A percentile compares a stretch with the other conserved stretches of the same genome.
Conservation (phyloP, 2,888 invertebrate species). For the Pammene aurita region DNA sequence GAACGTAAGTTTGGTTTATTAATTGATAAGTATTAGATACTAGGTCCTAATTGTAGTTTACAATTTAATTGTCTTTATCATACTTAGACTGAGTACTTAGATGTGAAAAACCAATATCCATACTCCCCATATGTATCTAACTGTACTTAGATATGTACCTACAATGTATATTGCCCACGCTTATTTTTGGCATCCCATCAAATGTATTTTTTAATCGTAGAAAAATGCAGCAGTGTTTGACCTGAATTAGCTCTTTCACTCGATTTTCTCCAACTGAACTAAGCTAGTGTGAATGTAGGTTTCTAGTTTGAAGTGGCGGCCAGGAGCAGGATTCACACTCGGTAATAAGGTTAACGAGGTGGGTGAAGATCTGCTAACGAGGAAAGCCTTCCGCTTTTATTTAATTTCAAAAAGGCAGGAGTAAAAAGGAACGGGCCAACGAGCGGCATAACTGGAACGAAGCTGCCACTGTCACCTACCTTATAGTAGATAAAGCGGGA, state of each 20-base stretch:
- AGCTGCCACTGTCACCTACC: neutral
- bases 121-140: no score
- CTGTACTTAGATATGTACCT: no score
- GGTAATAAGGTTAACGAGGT: conserved; percentile 76
- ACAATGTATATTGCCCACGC: no score
- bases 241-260: conserved; percentile 25
- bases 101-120: no score
- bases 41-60: no score
- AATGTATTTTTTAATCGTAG: conserved; percentile 1
- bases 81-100: no score
- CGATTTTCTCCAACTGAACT: conserved; percentile 17
- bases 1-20: no score
- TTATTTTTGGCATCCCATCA: neutral
- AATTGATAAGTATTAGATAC: no score
- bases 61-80: no score
- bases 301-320: conserved; percentile 29
- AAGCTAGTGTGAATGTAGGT: conserved; percentile 38
- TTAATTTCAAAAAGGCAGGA: conserved; percentile 56
- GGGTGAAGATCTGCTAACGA: conserved; percentile 66
- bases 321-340: conserved; percentile 57
- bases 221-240: conserved; percentile 6
- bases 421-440: conserved; percentile 4
- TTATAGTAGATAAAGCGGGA: neutral
- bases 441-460: conserved; percentile 5
- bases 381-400: conserved; percentile 63